These are phyloP conservation scores for Drosophila neoperkinsi DNA, from an alignment of 2,888 invertebrate species.

Conservation along the genomic window DNA sequence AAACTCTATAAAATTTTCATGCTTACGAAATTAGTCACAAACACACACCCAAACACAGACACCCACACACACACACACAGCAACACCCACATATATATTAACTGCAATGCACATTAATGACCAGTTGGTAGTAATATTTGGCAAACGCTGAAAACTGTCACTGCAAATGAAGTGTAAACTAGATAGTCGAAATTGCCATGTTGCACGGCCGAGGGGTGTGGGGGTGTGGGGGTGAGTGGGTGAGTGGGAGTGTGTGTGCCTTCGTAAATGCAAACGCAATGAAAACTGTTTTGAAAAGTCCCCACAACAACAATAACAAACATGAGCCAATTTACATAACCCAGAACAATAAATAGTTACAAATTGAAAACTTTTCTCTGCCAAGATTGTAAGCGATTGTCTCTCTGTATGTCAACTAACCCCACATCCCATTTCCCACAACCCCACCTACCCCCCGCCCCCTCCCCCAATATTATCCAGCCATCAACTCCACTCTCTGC, in stretches of 20 bases:
- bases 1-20: slow-evolving; percentile 65
- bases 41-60: slow-evolving; percentile 22
- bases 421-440: not conserved
- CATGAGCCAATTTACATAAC: slow-evolving; percentile 75
- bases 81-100: slow-evolving; percentile 30
- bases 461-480: not conserved
- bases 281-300: slow-evolving; percentile 67
- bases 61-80: slow-evolving; percentile 13
- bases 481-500: slow-evolving; percentile 7
- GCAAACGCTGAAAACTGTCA: slow-evolving; percentile 55
- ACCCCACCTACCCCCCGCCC: not conserved
- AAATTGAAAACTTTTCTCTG: slow-evolving; percentile 78
- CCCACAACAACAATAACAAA: slow-evolving; percentile 47
- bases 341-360: slow-evolving; percentile 80
- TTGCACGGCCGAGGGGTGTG: not conserved
- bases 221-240: not conserved
- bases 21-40: slow-evolving; percentile 66
- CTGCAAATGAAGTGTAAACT: slow-evolving; percentile 75
- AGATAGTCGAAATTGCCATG: slow-evolving; percentile 46
- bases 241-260: not conserved
- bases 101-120: slow-evolving; percentile 65
- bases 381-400: slow-evolving; percentile 80
- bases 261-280: slow-evolving; percentile 57
- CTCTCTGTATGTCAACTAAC: slow-evolving; percentile 33
- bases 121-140: slow-evolving; percentile 63